A percentile compares a stretch with the other conserved stretches of the same genome.
These are phyloP conservation scores for Ditula angustiorana DNA, from an alignment of 2,888 invertebrate genomes.

Conservation along the genomic window DNA sequence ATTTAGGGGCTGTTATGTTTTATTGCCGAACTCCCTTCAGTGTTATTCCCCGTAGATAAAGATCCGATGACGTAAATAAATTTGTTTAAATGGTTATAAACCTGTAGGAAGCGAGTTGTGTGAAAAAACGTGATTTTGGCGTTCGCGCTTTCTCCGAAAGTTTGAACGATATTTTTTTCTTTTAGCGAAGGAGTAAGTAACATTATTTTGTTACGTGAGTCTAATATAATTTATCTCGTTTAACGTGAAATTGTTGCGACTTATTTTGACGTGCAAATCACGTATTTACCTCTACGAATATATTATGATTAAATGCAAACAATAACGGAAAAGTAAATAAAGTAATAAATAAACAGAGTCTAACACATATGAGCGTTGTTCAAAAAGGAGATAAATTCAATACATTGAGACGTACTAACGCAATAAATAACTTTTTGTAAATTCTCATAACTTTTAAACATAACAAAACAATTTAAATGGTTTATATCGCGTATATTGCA, in stretches of 20 bases:
- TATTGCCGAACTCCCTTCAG: slow-evolving; percentile 1
- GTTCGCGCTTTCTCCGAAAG: slow-evolving; percentile 11
- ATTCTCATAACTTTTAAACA: too few species aligned
- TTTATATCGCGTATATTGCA: too few species aligned
- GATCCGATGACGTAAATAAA: slow-evolving; percentile 14
- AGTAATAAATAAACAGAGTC: neutral
- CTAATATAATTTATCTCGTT: slow-evolving; percentile 19
- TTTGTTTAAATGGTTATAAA: slow-evolving; percentile 28
- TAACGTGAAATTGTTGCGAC: neutral
- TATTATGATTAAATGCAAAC: neutral
- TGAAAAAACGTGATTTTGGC: slow-evolving; percentile 12
- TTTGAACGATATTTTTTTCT: slow-evolving; percentile 12
- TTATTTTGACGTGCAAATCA: neutral
- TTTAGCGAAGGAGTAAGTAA: slow-evolving; percentile 5
- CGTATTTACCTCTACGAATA: neutral
- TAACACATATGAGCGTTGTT: neutral
- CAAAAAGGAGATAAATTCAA: neutral
- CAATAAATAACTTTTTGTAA: too few species aligned
- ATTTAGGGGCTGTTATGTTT: slow-evolving; percentile 8
- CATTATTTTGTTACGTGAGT: slow-evolving; percentile 15
- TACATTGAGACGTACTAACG: too few species aligned
- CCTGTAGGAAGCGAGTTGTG: slow-evolving; percentile 8
- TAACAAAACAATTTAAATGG: too few species aligned
- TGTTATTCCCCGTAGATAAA: slow-evolving; percentile 17
- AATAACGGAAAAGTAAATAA: neutral